Conservation (phyloP, 2,888 invertebrate genomes). For the Aplocera efformata region DNA sequence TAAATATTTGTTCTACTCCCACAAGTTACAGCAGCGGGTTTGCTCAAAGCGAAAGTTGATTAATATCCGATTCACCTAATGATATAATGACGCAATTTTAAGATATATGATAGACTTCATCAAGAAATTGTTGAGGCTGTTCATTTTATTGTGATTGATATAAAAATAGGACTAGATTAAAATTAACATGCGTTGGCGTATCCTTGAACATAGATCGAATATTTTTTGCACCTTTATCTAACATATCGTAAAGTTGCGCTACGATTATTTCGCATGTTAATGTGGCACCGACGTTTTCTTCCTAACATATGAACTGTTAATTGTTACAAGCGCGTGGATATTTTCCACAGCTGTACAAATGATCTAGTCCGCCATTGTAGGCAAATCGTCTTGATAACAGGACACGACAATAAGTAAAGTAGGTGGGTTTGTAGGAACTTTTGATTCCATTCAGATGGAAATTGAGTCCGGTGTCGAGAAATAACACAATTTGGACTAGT, state of each 20-base stretch:
- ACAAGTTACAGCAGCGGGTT: constrained; percentile 12
- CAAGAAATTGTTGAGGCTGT: constrained; percentile 2
- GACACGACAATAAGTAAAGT: constrained; percentile 11
- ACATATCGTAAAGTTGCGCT: too few species aligned
- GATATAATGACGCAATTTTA: constrained; percentile 21
- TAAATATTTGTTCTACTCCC: constrained; percentile 15
- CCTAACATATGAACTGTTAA: too few species aligned
- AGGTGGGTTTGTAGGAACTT: constrained; percentile 3
- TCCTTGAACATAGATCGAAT: constrained; percentile 3
- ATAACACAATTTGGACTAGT: background rate
- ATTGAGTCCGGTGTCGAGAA: background rate
- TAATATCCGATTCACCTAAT: constrained; percentile 27
- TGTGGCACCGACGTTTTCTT: too few species aligned
- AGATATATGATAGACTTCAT: too few species aligned
- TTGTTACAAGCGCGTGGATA: too few species aligned
- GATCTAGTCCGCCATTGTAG: too few species aligned
- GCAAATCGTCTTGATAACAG: constrained; percentile 6
- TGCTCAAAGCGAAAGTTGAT: constrained; percentile 26
- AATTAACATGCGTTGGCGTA: constrained; percentile 3
- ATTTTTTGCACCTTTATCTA: background rate
- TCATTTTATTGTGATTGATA: background rate
- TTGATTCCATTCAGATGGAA: constrained; percentile 5
- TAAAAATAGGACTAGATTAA: background rate
- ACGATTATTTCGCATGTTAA: too few species aligned
- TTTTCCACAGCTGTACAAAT: too few species aligned